These are phyloP conservation scores for Zaprionus capensis DNA, from an alignment of 1,140 invertebrate species.

Conservation along the genomic window DNA sequence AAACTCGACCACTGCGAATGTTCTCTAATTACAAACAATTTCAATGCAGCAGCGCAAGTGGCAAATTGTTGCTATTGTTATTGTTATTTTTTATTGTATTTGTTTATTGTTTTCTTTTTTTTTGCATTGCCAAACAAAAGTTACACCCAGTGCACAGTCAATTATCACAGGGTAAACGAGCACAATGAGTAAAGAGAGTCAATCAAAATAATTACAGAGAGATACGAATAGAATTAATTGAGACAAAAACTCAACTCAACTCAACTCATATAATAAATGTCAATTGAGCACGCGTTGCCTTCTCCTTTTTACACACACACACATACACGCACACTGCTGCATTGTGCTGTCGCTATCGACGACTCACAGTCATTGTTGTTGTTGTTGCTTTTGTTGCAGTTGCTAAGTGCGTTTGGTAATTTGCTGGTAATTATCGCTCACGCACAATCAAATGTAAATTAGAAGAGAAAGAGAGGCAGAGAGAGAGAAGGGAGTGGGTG, in stretches of 20 bases:
- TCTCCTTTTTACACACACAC: conserved; percentile 4
- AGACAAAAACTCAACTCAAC: conserved; percentile 27
- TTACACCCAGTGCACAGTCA: conserved; percentile 23
- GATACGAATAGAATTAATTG: conserved; percentile 39
- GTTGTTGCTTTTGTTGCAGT: conserved; percentile 49
- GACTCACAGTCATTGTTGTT: conserved; percentile 33
- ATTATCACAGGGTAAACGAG: conserved; percentile 13
- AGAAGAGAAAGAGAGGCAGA: conserved; percentile 17
- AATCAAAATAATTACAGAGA: conserved; percentile 61
- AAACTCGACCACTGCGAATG: conserved; percentile 49
- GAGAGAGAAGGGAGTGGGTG: conserved; percentile 1
- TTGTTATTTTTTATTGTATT: conserved; percentile 47
- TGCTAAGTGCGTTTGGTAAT: conserved; percentile 76
- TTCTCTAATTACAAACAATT: conserved; percentile 56
- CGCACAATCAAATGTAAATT: conserved; percentile 80
- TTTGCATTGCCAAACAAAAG: conserved; percentile 41
- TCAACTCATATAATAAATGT: conserved; percentile 63
- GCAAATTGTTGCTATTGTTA: conserved; percentile 50
- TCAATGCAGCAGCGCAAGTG: conserved; percentile 43
- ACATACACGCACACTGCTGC: background rate
- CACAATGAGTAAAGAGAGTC: conserved; percentile 32
- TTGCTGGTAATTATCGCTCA: conserved; percentile 80
- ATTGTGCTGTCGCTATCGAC: conserved; percentile 20
- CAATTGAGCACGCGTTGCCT: conserved; percentile 60
- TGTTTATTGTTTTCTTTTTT: conserved; percentile 18